Evolutionary conservation across 2,888 invertebrate genomes (phyloP), one percentile per base, ranked within the genome.

Genomic region (Synergus laeviventris): DNA sequence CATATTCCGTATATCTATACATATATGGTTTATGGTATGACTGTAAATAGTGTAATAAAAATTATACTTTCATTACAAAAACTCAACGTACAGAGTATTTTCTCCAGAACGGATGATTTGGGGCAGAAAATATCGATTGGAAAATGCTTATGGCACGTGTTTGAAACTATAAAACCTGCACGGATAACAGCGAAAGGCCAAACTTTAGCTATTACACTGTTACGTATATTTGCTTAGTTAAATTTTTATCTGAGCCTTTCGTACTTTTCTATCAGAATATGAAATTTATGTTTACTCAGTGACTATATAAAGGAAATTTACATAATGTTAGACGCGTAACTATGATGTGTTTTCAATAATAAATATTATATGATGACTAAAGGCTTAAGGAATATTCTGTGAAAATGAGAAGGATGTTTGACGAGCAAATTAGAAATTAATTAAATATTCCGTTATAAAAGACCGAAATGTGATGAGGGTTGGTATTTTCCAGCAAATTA

Each of bases 51-150:
- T 2, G 18, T 9, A 54, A 54, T 54, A 9, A 54, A 54, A 54
- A 54, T 54, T n/a, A 18, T 18, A 9, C 54, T 54, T 39, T 18
- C 38, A 45, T 45, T 66, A 4, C 31, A 24, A 3, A 45, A 45
- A 2, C 18, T 18, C 54, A 18, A 2, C 18, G 2, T 54, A 54
- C 3, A 18, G 7, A 11, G 54, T 54, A 66, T 62, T 38, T 66
- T 21, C 16, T 66, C n/a, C 24, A 45, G 9, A 66, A 24, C 14
- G 16, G 31, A 66, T n/a, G 45, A 66, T 66, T 66, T 45, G 66
- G 66, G 42, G 45, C 66, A 66, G 24, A 66, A 66, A 66, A 42
- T 66, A 66, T 66, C 42, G 66, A 66, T 24, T 24, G 66, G 42
- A 45, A 66, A 66, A 66, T 31, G 24, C 66, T 66, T 66, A 66